Evolutionary conservation across 2,797 vertebrate species (phyloP), one percentile per base, ranked within the genome.

Genomic region (Apogon talboti): DNA sequence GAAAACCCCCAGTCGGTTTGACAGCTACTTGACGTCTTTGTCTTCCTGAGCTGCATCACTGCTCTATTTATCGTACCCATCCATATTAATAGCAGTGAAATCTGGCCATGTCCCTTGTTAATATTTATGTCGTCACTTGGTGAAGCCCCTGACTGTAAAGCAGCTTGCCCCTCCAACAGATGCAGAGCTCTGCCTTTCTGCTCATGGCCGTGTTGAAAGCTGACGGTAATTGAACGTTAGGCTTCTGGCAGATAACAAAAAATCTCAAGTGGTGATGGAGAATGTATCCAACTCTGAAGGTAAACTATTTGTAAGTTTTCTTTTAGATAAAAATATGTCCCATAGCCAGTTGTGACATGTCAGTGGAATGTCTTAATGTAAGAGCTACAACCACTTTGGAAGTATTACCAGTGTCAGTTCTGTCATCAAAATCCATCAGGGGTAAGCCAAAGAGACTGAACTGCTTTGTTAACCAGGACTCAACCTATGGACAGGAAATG

Each of bases 1-100:
- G 35, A 52, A 28, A 75, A 65, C 44, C 6, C 15, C 37, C 37
- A 6, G 65, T 56, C 12, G 13, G 45, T 62, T 61, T 78, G 84
- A 86, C 86, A 87, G 70, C 67, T 54, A 33, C 58, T 49, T 77
- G 69, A 87, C 79, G 64, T 67, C 64, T 86, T 76, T 30, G 68
- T 91, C 68, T 71, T 53, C 24, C 49, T 15, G 44, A 19, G 55
- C 55, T 70, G 50, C 61, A 59, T 63, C 13, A 1, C 43, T 35
- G 15, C 54, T 53, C 28, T 38, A 41, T 70, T 76, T 76, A 74
- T 74, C 74, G 63, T 50, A 45, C 3, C 44, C 46, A 80, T 91
- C 74, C 64, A 67, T 85, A 89, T 88, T 91, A 66, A 87, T 75
- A 46, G 54, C 54, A 35, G 50, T 49, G 38, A 62, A 76, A 70